Percentiles rank a stretch among this genome's conserved stretches.
Conservation (phyloP, 2,888 invertebrate species). For the Eurytoma adleriae region DNA sequence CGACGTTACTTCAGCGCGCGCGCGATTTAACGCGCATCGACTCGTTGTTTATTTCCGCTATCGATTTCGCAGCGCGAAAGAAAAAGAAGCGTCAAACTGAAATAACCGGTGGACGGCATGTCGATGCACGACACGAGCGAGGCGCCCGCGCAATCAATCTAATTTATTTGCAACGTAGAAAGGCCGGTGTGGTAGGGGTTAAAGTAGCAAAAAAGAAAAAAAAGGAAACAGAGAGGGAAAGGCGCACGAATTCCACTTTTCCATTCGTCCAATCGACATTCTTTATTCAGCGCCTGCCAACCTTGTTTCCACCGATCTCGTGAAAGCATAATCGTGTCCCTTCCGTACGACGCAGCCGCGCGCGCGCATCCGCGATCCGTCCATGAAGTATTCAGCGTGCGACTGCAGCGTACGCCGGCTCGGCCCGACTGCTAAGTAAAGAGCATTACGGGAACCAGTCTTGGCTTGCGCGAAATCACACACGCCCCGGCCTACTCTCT, state of each 20-base stretch:
- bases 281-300: constrained; percentile 68
- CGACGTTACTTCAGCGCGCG: no score
- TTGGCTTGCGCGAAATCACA: constrained; percentile 26
- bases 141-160: constrained; percentile 28
- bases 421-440: constrained; percentile 59
- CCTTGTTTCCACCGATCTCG: constrained; percentile 62
- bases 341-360: constrained; percentile 39
- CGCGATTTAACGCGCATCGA: no score
- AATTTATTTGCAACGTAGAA: constrained; percentile 32
- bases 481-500: background rate
- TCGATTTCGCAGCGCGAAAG: no score
- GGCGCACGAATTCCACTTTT: constrained; percentile 37
- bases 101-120: no score
- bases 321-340: constrained; percentile 70
- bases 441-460: constrained; percentile 58
- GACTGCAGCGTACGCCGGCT: constrained; percentile 62
- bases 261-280: constrained; percentile 55
- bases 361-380: constrained; percentile 40
- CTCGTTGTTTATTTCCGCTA: no score
- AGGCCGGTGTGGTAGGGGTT: background rate
- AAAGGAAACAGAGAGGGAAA: no score
- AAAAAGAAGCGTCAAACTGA: no score
- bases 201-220: background rate
- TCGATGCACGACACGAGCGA: background rate
- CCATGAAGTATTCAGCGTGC: constrained; percentile 67